Percentiles rank a stretch among this genome's conserved stretches.
Evolutionary conservation across 1,140 invertebrate species (phyloP).

Genomic region (Lepidurus arcticus): DNA sequence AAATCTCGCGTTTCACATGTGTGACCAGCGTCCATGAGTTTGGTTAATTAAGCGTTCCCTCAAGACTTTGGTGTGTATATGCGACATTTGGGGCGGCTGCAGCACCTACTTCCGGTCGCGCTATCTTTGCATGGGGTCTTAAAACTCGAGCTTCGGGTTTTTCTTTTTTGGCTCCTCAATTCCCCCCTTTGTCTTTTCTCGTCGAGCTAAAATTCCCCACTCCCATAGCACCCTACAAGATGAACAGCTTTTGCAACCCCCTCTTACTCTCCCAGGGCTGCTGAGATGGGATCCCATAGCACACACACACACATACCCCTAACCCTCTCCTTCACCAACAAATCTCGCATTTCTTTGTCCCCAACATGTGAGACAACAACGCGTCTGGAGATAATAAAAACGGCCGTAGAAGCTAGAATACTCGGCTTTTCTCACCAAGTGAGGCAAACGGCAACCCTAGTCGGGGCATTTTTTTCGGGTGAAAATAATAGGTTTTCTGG

Average conservation of each 20-base stretch:
- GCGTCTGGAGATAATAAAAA: slow-evolving; percentile 11
- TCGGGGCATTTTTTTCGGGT: too few species aligned
- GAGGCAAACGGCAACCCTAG: too few species aligned
- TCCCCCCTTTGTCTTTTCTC: neutral
- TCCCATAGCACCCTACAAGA: slow-evolving; percentile 17
- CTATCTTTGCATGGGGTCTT: neutral
- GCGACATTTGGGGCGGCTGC: neutral
- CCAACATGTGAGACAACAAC: neutral
- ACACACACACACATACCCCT: neutral
- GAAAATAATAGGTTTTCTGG: too few species aligned
- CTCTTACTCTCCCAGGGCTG: neutral
- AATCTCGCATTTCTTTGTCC: slow-evolving; percentile 7
- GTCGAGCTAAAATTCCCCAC: neutral
- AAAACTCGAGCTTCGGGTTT: neutral
- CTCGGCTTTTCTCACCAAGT: neutral
- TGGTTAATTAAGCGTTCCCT: slow-evolving; percentile 5
- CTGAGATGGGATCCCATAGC: neutral
- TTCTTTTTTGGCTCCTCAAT: neutral
- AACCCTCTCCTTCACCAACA: neutral
- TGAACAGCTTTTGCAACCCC: neutral
- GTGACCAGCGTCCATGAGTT: slow-evolving; percentile 10
- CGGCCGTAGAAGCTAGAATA: neutral
- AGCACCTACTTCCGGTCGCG: neutral
- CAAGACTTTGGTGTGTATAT: neutral
- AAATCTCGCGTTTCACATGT: neutral